Evolutionary conservation across 2,797 vertebrate species (phyloP), one percentile per base, ranked within the genome.

Genomic region (Limnodromus scolopaceus): DNA sequence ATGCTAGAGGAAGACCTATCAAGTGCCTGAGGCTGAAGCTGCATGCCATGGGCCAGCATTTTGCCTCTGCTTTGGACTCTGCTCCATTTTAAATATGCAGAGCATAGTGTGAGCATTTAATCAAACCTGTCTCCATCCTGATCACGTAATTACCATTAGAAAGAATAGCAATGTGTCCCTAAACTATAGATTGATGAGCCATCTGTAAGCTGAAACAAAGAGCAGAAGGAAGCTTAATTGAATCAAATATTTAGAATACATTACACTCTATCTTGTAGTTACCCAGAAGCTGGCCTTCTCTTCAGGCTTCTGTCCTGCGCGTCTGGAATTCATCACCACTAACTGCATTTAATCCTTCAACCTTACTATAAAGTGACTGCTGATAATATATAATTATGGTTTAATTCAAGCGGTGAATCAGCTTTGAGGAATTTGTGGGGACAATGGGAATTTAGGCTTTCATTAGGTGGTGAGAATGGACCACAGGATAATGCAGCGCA

Each of bases 181-280:
- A 93, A 96, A 95, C 95, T 91, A 80, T 77, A 91, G 96, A 96
- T 97, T 94, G 94, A 97, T 96, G 96, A 93, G 94, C 96, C 96
- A 96, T 97, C 96, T 97, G 96, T 96, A 97, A 95, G 74, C 68
- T 43, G 91, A 93, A 95, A 96, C 95, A 97, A 96, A 96, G 96
- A 96, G 86, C 96, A 97, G 96, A 97, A 96, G 97, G 97, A 93
- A 97, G 91, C 93, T 88, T 96, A 96, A 96, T 94, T 97, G 92
- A 95, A 97, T 96, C 92, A 96, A 96, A 96, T 96, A 94, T 95
- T 96, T 95, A 96, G 96, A 96, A 96, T 95, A 83, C 78, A 96
- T 96, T 96, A 96, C 23, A 60, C 49, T 79, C 45, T 80, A 17
- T 91, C 92, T 92, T 92, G 65, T 51, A 89, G 76, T 87, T 93